Evolutionary conservation across 2,797 vertebrate genomes (phyloP).

Genomic region (Cossypha heuglini): DNA sequence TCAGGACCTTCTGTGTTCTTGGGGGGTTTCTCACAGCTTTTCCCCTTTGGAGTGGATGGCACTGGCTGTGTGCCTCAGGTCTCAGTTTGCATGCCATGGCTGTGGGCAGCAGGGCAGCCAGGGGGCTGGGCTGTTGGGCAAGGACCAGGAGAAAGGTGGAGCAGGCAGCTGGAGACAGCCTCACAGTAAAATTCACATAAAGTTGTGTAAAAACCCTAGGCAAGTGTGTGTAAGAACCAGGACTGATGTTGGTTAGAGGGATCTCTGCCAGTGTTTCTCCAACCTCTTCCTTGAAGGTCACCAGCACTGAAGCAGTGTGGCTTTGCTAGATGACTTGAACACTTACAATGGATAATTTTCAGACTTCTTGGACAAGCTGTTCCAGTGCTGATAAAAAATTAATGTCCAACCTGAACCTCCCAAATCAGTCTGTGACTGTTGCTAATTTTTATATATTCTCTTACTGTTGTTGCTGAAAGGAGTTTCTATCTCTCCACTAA

Average conservation of each 20-base stretch:
- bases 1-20: neutral
- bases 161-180: neutral
- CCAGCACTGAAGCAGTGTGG: neutral
- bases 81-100: neutral
- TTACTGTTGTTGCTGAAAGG: neutral
- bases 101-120: neutral
- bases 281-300: neutral
- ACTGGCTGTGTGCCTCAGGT: rapidly evolving
- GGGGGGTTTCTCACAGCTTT: neutral
- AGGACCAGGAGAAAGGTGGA: neutral
- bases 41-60: neutral
- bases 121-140: neutral
- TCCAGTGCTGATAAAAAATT: neutral
- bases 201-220: neutral
- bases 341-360: neutral
- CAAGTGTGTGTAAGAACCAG: neutral
- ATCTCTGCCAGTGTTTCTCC: neutral
- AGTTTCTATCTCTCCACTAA: neutral
- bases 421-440: neutral
- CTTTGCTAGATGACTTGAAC: neutral
- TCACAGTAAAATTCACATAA: neutral
- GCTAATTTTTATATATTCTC: neutral
- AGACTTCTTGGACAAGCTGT: neutral
- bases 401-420: neutral
- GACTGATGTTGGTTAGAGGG: neutral